A percentile compares a stretch with the other conserved stretches of the same genome.
phyloP scores from a whole-genome alignment of 2,888 invertebrate genomes.

The Pyrocoelia pectoralis region DNA sequence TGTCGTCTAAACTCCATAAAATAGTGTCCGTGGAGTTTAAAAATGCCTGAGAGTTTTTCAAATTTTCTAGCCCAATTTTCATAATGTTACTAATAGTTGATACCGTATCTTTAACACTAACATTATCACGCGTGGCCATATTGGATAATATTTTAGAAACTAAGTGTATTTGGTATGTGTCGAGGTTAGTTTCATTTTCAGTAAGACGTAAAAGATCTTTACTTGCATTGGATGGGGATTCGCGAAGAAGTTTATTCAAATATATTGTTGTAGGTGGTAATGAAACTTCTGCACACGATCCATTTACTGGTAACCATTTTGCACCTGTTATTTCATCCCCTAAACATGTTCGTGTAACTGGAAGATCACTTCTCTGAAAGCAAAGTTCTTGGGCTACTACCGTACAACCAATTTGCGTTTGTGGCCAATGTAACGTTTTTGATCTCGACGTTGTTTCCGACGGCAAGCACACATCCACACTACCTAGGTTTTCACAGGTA shows the following conservation, averaged over 20 bases:
- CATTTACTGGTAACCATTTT: slow-evolving; percentile 60
- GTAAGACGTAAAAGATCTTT: slow-evolving; percentile 24
- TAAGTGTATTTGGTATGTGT: slow-evolving; percentile 33
- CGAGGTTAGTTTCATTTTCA: slow-evolving; percentile 18
- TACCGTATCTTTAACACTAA: slow-evolving; percentile 3
- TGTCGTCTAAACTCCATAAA: slow-evolving; percentile 10
- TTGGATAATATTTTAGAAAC: slow-evolving; percentile 35
- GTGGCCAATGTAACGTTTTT: slow-evolving; percentile 54
- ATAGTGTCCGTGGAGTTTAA: slow-evolving; percentile 18
- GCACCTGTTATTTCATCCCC: slow-evolving; percentile 66
- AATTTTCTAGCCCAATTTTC: neutral
- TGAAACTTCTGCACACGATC: slow-evolving; percentile 26
- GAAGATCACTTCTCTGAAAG: slow-evolving; percentile 64
- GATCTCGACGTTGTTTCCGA: slow-evolving; percentile 11
- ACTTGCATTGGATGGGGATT: slow-evolving; percentile 15
- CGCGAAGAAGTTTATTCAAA: slow-evolving; percentile 41
- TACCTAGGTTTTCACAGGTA: neutral
- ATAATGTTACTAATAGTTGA: slow-evolving; percentile 12
- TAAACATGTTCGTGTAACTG: slow-evolving; percentile 63
- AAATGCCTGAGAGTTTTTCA: slow-evolving; percentile 10
- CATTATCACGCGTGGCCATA: neutral
- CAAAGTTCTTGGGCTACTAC: slow-evolving; percentile 65
- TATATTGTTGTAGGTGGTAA: slow-evolving; percentile 24
- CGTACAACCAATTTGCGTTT: slow-evolving; percentile 61
- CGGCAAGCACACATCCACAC: slow-evolving; percentile 24